A percentile compares a stretch with the other conserved stretches of the same genome.
phyloP scores from a whole-genome alignment of 1,140 invertebrate genomes.

The Aphelenchoides besseyi region DNA sequence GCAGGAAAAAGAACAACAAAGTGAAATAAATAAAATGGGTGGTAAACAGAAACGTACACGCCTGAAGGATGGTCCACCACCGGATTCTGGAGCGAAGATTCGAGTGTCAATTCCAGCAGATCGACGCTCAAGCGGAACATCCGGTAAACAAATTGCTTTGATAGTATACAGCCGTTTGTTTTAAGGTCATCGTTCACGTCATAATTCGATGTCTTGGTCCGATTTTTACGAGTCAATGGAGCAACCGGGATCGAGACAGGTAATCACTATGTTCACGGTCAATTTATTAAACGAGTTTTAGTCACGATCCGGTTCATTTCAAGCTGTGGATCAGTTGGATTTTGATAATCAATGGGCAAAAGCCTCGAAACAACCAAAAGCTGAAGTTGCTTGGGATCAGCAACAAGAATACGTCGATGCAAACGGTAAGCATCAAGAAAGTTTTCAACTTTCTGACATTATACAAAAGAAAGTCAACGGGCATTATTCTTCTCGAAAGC shows the following conservation, averaged over 20 bases:
- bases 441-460: too few species aligned
- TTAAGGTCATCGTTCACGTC: conserved; percentile 23
- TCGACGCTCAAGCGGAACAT: not conserved
- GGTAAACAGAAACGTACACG: conserved; percentile 16
- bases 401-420: not conserved
- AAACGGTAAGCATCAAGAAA: not conserved
- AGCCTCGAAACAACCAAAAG: not conserved
- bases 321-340: not conserved
- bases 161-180: too few species aligned
- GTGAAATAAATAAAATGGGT: too few species aligned
- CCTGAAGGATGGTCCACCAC: conserved; percentile 17
- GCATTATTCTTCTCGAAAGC: too few species aligned
- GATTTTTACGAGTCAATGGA: conserved; percentile 49
- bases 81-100: conserved; percentile 42
- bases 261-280: not conserved
- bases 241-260: conserved; percentile 21
- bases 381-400: not conserved
- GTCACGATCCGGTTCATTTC: not conserved
- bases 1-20: conserved; percentile 24
- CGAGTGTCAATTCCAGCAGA: conserved; percentile 37
- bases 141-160: not conserved
- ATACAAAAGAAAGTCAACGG: too few species aligned
- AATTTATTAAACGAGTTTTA: not conserved
- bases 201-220: conserved; percentile 48
- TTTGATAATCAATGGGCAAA: conserved; percentile 2